These are phyloP conservation scores for Drosophila nebulosa DNA, from an alignment of 1,140 invertebrate species.

Conservation along the genomic window DNA sequence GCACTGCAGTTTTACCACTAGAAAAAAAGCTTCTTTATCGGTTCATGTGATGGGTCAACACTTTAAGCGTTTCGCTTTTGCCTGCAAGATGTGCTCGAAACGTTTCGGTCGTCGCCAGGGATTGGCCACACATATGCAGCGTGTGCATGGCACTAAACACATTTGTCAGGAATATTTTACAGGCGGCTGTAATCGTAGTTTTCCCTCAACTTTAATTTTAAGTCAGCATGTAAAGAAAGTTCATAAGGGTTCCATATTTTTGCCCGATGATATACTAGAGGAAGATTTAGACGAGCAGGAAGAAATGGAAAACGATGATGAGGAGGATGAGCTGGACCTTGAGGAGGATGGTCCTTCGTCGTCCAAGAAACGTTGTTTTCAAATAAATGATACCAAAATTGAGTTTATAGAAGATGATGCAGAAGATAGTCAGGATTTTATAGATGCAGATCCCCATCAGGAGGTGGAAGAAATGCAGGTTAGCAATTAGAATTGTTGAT, in stretches of 20 bases:
- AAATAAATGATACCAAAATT: constrained; percentile 30
- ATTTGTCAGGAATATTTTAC: constrained; percentile 38
- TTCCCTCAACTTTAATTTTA: constrained; percentile 25
- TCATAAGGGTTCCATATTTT: constrained; percentile 28
- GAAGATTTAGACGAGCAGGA: constrained; percentile 15
- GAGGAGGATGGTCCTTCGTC: constrained; percentile 10
- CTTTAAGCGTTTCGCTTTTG: constrained; percentile 47
- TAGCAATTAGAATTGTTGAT: neutral
- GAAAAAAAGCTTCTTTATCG: constrained; percentile 62
- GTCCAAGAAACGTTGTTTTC: constrained; percentile 38
- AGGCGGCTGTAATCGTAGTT: constrained; percentile 43
- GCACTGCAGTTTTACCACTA: constrained; percentile 61
- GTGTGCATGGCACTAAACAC: constrained; percentile 41
- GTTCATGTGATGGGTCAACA: constrained; percentile 66
- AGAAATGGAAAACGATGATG: constrained; percentile 14
- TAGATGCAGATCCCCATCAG: constrained; percentile 6
- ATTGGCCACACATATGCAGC: constrained; percentile 57
- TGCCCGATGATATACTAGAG: constrained; percentile 29
- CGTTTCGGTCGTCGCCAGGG: constrained; percentile 62
- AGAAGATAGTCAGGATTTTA: constrained; percentile 5
- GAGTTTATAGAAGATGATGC: constrained; percentile 30
- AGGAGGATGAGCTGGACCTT: neutral
- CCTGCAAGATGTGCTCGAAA: constrained; percentile 56
- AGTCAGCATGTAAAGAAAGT: constrained; percentile 51
- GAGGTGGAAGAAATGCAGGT: neutral